Evolutionary conservation across 2,888 invertebrate species (phyloP).

Genomic region (Spodoptera littoralis): DNA sequence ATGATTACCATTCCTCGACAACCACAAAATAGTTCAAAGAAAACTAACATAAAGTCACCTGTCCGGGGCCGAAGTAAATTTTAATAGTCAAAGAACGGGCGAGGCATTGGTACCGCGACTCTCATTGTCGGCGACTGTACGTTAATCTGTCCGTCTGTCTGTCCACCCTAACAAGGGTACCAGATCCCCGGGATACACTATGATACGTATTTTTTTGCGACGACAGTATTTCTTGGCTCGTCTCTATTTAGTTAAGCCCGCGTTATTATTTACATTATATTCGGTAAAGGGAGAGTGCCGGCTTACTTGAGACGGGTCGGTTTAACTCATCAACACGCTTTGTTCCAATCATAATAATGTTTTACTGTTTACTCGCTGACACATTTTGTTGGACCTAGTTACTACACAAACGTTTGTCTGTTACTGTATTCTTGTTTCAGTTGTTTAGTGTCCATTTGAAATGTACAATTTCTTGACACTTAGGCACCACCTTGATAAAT

Average conservation of each 20-base stretch:
- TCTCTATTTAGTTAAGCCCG: conserved; percentile 49
- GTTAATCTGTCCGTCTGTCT: conserved; percentile 76
- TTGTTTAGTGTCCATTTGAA: too few relatives aligned
- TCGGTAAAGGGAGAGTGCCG: conserved; percentile 18
- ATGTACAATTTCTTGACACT: too few relatives aligned
- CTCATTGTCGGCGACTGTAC: conserved; percentile 63
- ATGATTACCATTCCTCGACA: background rate
- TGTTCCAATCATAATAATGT: conserved; percentile 27
- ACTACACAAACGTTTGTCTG: too few relatives aligned
- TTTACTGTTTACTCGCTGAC: conserved; percentile 11
- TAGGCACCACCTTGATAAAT: too few relatives aligned
- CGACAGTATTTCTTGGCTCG: conserved; percentile 46
- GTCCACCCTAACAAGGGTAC: conserved; percentile 64
- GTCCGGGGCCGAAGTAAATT: conserved; percentile 35
- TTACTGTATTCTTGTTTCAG: too few relatives aligned
- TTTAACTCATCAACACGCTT: conserved; percentile 42
- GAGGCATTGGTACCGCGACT: conserved; percentile 24
- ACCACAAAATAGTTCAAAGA: conserved; percentile 33
- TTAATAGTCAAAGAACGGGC: conserved; percentile 54
- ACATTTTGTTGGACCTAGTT: too few relatives aligned
- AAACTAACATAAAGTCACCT: conserved; percentile 27
- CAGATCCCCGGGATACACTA: conserved; percentile 52
- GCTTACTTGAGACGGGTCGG: conserved; percentile 23
- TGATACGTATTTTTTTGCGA: conserved; percentile 57
- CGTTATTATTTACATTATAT: conserved; percentile 50